Evolutionary conservation across 2,888 invertebrate species (phyloP).

Genomic region (Tetanocera ferruginea): DNA sequence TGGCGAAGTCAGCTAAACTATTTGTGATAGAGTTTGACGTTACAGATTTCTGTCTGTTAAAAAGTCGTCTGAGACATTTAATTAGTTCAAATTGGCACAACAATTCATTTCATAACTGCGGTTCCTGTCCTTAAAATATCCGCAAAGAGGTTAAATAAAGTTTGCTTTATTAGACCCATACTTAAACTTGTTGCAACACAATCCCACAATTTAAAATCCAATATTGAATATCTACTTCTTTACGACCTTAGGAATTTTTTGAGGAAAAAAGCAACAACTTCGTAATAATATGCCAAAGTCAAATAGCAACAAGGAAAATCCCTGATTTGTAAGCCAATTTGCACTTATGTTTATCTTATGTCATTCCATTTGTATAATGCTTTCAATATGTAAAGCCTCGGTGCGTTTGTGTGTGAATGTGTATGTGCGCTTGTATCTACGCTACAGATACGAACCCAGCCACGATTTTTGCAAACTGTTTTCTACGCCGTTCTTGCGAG

Average conservation of each 20-base stretch:
- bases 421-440: conserved; percentile 33
- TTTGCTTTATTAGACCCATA: background rate
- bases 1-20: no score
- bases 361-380: conserved; percentile 70
- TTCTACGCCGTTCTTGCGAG: conserved; percentile 33
- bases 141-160: no score
- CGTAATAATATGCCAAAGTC: background rate
- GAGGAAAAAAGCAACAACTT: background rate
- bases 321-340: conserved; percentile 70
- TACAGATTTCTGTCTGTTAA: no score
- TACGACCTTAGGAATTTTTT: background rate
- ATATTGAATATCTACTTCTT: background rate
- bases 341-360: conserved; percentile 71
- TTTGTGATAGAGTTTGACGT: no score
- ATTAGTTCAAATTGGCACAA: no score
- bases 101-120: no score
- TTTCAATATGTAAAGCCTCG: conserved; percentile 55
- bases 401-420: conserved; percentile 15
- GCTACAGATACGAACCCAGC: conserved; percentile 16
- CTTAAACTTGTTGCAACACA: background rate
- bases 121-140: no score
- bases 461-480: conserved; percentile 48
- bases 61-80: no score
- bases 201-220: background rate
- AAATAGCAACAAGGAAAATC: conserved; percentile 59